Evolutionary conservation across 2,888 invertebrate genomes (phyloP), one percentile per base, ranked within the genome.

Genomic region (Hipparchia sbordonii): DNA sequence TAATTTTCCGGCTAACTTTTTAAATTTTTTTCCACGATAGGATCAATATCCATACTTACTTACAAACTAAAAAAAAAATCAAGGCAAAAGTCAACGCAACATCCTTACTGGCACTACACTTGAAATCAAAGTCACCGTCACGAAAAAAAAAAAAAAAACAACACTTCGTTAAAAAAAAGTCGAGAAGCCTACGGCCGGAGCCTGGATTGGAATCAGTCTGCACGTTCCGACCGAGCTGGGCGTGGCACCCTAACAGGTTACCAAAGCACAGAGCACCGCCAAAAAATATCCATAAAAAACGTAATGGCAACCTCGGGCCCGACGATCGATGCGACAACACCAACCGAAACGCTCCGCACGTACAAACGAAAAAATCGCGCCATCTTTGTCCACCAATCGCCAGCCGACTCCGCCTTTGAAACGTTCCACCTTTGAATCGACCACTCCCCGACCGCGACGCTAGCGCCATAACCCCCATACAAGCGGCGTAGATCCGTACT

Each of bases 261-360:
- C 89, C 84, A 89, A 89, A 89, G 90, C 85, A 87, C 87, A 80
- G 85, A 85, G 87, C 82, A 86, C 89, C 90, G 90, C 91, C 92
- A 92, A 93, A 93, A 93, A 93, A 92, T 92, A 91, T 86, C 90
- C 90, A 93, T 92, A 93, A 93, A 91, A 93, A 89, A 91, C 88
- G 89, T 93, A 93, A 93, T 93, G 91, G 92, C 87, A 89, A 88
- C 88, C 87, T 87, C 87, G 89, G 87, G 87, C 87, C 86, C 87
- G 78, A 84, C 91, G 89, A 93, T 93, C 93, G 92, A 93, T 93
- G 82, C 85, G 79, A 80, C 81, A 82, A 87, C 90, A 85, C 93
- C 93, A 93, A 93, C 93, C 92, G 89, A 88, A 83, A 81, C 82
- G 82, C 85, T 80, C 79, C 80, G 85, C 91, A 90, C 90, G 91